Evolutionary conservation across 2,113 vertebrate genomes (phyloP), one percentile per base, ranked within the genome.

Genomic region (Kryptolebias marmoratus): DNA sequence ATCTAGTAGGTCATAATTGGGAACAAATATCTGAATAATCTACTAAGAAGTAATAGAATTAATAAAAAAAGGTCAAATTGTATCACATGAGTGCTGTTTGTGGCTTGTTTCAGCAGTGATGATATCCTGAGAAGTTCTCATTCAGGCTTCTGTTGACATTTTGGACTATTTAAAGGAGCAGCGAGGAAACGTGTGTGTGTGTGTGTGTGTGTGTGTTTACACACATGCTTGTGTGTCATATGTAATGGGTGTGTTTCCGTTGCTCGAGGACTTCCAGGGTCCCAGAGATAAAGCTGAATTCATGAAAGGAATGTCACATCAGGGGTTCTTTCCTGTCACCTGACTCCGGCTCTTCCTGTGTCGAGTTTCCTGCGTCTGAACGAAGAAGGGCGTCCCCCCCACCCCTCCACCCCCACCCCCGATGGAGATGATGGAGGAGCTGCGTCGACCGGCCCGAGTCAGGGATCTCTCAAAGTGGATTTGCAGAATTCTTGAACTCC

Each of bases 281-380:
- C 70, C 73, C 69, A 64, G 68, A 82, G 85, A 87, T 88, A 83
- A 87, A 75, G 73, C 73, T 79, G 83, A 82, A 89, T 86, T 85
- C 79, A 75, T 82, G 72, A 72, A 79, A 83, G 77, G 82, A 90
- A 82, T 86, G 83, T 71, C 12, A 42, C 55, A 16, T 67, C n/a
- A 58, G 60, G 77, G 81, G 81, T 82, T 80, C 65, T 81, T 91
- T 92, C 91, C 93, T 88, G 86, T 93, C 88, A 90, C 83, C 80
- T 91, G 86, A 94, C 82, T 87, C 69, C 73, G 76, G 90, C 83
- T 77, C 85, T 89, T 92, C 90, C 89, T 88, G 70, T 39, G 42
- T 64, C 63, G 45, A 63, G 48, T 64, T 83, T 86, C 79, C 84
- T 79, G 60, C 54, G 57, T 85, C 58, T 83, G 77, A 59, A 73